These are phyloP conservation scores for Carduelis carduelis DNA, from an alignment of 2,797 vertebrate species.

Conservation along the genomic window DNA sequence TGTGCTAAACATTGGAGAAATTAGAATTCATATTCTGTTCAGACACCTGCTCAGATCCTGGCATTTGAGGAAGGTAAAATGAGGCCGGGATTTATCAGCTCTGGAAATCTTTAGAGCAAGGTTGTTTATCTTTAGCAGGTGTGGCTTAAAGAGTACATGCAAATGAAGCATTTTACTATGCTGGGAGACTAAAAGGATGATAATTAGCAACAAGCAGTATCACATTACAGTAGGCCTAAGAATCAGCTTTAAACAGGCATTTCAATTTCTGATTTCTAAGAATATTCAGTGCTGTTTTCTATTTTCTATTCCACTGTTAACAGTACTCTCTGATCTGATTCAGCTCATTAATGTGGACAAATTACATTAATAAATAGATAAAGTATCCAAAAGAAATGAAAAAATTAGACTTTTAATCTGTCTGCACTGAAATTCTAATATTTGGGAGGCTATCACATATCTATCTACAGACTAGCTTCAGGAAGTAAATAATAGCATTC, in stretches of 20 bases:
- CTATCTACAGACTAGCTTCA: not conserved
- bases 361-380: not conserved
- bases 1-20: not conserved
- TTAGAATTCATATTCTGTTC: not conserved
- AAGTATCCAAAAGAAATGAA: not conserved
- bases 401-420: not conserved
- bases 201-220: not conserved
- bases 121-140: not conserved
- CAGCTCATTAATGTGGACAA: not conserved
- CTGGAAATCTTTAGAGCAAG: not conserved
- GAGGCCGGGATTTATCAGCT: not conserved
- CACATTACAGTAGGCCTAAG: not conserved
- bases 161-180: not conserved
- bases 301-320: not conserved
- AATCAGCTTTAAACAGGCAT: not conserved
- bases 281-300: not conserved
- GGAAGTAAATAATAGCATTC: not conserved
- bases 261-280: not conserved
- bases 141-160: not conserved
- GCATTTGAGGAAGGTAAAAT: not conserved
- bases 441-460: not conserved
- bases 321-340: not conserved
- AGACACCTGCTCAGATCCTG: not conserved
- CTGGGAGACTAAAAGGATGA: not conserved
- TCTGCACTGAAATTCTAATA: not conserved